phyloP scores from a whole-genome alignment of 1,140 invertebrate species.

The Drepana arcuata region DNA sequence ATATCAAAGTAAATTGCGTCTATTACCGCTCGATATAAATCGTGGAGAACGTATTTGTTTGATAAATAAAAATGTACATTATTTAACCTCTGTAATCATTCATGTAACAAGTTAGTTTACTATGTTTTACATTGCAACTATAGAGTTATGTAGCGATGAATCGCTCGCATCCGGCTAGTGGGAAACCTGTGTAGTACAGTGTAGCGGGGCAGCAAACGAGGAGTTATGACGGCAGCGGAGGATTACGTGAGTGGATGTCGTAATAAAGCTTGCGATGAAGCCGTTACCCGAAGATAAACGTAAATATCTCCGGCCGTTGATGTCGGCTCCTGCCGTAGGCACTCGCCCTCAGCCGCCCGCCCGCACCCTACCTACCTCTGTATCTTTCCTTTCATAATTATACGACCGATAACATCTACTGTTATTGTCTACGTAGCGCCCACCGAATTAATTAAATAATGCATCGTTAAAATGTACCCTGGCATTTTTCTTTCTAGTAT shows the following conservation, averaged over 20 bases:
- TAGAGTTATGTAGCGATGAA: too few species aligned
- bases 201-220: slow-evolving; percentile 62
- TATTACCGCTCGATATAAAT: too few species aligned
- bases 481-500: too few species aligned
- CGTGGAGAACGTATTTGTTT: too few species aligned
- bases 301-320: slow-evolving; percentile 64
- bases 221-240: slow-evolving; percentile 66
- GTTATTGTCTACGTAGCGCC: slow-evolving; percentile 4
- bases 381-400: slow-evolving; percentile 18
- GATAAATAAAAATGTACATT: too few species aligned
- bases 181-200: slow-evolving; percentile 55
- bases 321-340: slow-evolving; percentile 27
- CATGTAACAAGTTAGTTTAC: too few species aligned
- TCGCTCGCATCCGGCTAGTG: slow-evolving; percentile 26
- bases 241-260: slow-evolving; percentile 71
- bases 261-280: slow-evolving; percentile 72
- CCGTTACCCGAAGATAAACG: slow-evolving; percentile 70
- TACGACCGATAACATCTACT: slow-evolving; percentile 11
- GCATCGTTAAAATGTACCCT: too few species aligned
- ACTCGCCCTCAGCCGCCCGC: background rate
- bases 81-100: too few species aligned
- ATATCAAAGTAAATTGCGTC: too few species aligned
- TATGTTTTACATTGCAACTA: too few species aligned
- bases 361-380: slow-evolving; percentile 8
- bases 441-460: slow-evolving; percentile 10